phyloP scores from a whole-genome alignment of 2,888 invertebrate species.

The Hetaerina titia region DNA sequence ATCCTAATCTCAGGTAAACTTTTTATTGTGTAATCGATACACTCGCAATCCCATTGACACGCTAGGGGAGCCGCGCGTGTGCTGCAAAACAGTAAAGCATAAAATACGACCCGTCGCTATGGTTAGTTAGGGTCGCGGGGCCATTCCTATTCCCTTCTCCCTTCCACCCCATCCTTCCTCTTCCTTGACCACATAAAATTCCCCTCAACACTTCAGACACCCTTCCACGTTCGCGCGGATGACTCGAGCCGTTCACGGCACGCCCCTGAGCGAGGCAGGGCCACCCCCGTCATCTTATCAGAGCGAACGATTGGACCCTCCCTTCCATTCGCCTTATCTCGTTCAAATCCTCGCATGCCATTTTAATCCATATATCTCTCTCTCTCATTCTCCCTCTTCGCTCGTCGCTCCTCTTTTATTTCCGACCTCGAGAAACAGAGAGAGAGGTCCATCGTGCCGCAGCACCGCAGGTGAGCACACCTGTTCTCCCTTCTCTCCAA shows the following conservation, averaged over 20 bases:
- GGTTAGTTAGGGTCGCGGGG: background rate
- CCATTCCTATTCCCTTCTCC: background rate
- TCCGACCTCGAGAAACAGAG: background rate
- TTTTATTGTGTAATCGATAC: constrained; percentile 14
- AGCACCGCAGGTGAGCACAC: background rate
- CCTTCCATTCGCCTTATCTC: background rate
- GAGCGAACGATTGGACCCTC: background rate
- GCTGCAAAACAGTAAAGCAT: background rate
- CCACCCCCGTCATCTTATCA: background rate
- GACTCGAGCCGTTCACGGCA: background rate
- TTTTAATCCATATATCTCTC: constrained; percentile 15
- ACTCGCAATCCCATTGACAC: background rate
- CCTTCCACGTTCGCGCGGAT: background rate
- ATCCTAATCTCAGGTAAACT: background rate
- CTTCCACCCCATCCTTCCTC: background rate
- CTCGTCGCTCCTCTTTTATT: background rate
- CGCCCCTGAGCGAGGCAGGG: background rate
- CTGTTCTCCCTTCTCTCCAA: background rate
- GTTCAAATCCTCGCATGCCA: background rate
- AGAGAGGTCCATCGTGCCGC: background rate
- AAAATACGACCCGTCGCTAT: background rate
- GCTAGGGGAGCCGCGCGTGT: background rate
- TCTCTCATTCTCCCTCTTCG: background rate
- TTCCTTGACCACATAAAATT: too few species aligned
- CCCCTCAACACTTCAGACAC: too few species aligned